These are phyloP conservation scores for Agrotis ipsilon DNA, from an alignment of 2,888 invertebrate genomes.

Conservation along the genomic window DNA sequence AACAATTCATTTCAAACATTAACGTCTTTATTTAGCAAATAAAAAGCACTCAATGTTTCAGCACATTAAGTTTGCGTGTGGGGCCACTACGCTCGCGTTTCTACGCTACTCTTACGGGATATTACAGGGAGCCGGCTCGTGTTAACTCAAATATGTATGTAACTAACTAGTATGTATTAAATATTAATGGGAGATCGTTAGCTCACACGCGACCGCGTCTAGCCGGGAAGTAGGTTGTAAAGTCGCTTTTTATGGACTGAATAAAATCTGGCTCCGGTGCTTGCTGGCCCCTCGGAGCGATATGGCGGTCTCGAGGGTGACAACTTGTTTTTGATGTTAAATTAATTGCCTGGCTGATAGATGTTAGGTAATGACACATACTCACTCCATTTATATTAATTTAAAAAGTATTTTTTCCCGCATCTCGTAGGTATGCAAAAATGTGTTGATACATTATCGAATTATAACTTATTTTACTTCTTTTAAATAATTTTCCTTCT, in stretches of 20 bases:
- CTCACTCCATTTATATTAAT: neutral
- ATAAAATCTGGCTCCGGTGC: conserved; percentile 72
- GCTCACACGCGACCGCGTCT: conserved; percentile 81
- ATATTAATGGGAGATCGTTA: conserved; percentile 80
- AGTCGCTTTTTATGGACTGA: conserved; percentile 76
- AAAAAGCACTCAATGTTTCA: conserved; percentile 54
- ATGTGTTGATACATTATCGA: neutral
- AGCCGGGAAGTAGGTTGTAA: conserved; percentile 81
- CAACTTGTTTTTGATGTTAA: conserved; percentile 65
- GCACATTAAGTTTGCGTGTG: conserved; percentile 73
- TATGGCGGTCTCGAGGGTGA: conserved; percentile 63
- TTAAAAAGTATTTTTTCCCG: neutral
- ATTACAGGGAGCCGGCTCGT: conserved; percentile 53
- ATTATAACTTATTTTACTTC: too few relatives aligned
- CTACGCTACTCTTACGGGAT: conserved; percentile 61
- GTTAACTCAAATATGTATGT: conserved; percentile 72
- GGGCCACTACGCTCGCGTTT: conserved; percentile 44
- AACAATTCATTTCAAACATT: conserved; percentile 34
- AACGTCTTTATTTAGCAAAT: conserved; percentile 43
- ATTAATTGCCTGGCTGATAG: conserved; percentile 61
- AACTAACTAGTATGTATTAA: conserved; percentile 69
- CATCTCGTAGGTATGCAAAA: neutral
- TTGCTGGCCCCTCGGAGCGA: conserved; percentile 43
- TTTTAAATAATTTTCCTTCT: neutral
- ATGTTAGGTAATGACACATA: conserved; percentile 20